These are phyloP conservation scores for Panopea generosa DNA, from an alignment of 2,888 invertebrate species.

Conservation along the genomic window DNA sequence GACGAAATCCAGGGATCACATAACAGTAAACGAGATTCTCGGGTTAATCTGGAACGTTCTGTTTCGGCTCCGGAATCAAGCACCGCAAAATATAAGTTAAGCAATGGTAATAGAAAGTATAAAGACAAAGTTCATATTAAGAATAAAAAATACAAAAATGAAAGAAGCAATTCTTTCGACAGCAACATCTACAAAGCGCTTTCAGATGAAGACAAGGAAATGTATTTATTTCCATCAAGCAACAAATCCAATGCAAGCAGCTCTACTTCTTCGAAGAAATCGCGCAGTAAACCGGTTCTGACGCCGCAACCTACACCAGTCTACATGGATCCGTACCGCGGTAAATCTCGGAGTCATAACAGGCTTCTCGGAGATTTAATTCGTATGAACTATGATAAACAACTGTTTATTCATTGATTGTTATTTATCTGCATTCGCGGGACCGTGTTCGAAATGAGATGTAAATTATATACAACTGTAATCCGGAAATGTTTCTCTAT, in stretches of 20 bases:
- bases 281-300: slow-evolving; percentile 58
- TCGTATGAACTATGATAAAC: slow-evolving; percentile 71
- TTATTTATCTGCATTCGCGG: too few relatives aligned
- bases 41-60: slow-evolving; percentile 50
- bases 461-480: too few relatives aligned
- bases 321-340: slow-evolving; percentile 68
- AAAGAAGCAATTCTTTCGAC: slow-evolving; percentile 56
- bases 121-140: slow-evolving; percentile 38
- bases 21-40: slow-evolving; percentile 36
- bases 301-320: slow-evolving; percentile 63
- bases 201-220: slow-evolving; percentile 63
- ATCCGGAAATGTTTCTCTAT: too few relatives aligned
- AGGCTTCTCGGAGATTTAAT: slow-evolving; percentile 68
- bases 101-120: slow-evolving; percentile 17
- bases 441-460: too few relatives aligned
- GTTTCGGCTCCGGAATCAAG: slow-evolving; percentile 39
- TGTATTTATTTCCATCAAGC: slow-evolving; percentile 64
- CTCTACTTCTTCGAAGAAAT: slow-evolving; percentile 22
- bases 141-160: slow-evolving; percentile 30
- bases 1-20: slow-evolving; percentile 43
- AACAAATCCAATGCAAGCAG: slow-evolving; percentile 50
- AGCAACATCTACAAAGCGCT: slow-evolving; percentile 53
- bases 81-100: background rate
- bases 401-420: slow-evolving; percentile 60
- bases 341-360: slow-evolving; percentile 62